Base-by-base conservation (phyloP, 1,140 invertebrate species). In the Lordiphosa collinella region DNA sequence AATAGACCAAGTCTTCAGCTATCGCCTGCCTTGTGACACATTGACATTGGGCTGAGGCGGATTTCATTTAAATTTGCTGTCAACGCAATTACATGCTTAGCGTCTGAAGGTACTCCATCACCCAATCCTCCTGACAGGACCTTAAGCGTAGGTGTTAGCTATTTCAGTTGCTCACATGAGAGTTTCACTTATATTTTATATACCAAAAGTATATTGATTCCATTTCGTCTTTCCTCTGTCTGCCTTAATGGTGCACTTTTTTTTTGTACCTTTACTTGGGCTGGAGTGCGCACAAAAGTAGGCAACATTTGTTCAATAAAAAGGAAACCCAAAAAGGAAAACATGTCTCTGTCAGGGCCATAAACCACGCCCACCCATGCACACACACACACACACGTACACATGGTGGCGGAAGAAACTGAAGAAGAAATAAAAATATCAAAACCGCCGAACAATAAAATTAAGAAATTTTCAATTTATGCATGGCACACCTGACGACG, bases 21-120 rank as follows among this genome's bases (percentile, higher is more conserved):
- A 60, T 80, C 76, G 76, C 62, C 71, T 72, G 58, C 71, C 82
- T 80, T 82, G 66, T 84, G 76, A 73, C 78, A 84, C 78, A 69
- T 82, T 82, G 78, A 82, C 78, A 55, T 80, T 78, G 18, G 41
- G 22, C 40, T 13, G 35, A 10, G 44, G 61, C 60, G 75, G 64
- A 84, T 84, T 84, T 84, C 72, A 78, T 84, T 84, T 84, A 84
- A 84, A 84, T 84, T 84, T 84, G 79, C 78, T 84, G 78, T 84
- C 78, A 84, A 84, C 72, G 78, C 78, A 84, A 84, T 84, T 84
- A 84, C 78, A 72, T 82, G 72, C 63, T 72, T 68, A 43, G 62
- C 66, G 69, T 51, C 18, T 18, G 12, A 43, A 25, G 22, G 4
- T 12, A 44, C 11, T 44, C 10, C 22, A 25, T 25, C 22, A 25